Evolutionary conservation across 2,888 invertebrate species (phyloP).

Genomic region (Drosophila phalerata): DNA sequence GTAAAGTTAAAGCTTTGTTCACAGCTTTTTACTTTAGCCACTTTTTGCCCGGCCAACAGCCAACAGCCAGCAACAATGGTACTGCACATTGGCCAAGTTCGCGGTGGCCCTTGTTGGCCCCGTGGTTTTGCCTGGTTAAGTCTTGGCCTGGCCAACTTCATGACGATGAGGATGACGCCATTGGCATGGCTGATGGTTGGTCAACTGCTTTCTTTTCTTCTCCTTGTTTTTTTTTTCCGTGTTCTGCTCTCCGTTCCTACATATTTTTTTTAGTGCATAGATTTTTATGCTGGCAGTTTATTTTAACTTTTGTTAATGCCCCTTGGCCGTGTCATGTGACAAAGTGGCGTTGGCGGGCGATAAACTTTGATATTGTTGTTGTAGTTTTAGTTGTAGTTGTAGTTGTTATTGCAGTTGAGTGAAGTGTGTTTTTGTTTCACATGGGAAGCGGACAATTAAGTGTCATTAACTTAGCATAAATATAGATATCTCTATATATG

Average conservation of each 20-base stretch:
- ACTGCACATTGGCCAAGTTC: constrained; percentile 18
- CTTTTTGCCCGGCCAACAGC: constrained; percentile 34
- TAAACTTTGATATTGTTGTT: constrained; percentile 47
- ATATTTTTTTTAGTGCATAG: constrained; percentile 37
- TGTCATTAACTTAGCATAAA: constrained; percentile 68
- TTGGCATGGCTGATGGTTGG: constrained; percentile 37
- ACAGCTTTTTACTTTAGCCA: constrained; percentile 67
- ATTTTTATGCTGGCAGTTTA: constrained; percentile 63
- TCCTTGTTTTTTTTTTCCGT: not conserved
- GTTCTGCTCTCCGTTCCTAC: not conserved
- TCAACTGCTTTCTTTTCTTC: constrained; percentile 18
- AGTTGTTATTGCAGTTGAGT: constrained; percentile 15
- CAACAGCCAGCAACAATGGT: constrained; percentile 8
- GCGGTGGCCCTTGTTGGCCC: constrained; percentile 10
- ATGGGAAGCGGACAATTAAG: constrained; percentile 67
- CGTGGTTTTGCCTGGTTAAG: constrained; percentile 32
- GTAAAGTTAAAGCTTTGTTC: constrained; percentile 83
- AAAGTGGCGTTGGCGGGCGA: constrained; percentile 72
- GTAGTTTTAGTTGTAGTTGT: constrained; percentile 9
- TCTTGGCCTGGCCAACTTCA: constrained; percentile 48
- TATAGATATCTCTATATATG: constrained; percentile 32
- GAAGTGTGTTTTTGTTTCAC: constrained; percentile 31
- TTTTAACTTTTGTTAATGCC: constrained; percentile 62
- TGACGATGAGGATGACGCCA: constrained; percentile 44
- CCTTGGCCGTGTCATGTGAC: constrained; percentile 75